A percentile compares a stretch with the other conserved stretches of the same genome.
Conservation (phyloP, 64 coral and sea anemone genomes). For the Catalaphyllia jardinei region DNA sequence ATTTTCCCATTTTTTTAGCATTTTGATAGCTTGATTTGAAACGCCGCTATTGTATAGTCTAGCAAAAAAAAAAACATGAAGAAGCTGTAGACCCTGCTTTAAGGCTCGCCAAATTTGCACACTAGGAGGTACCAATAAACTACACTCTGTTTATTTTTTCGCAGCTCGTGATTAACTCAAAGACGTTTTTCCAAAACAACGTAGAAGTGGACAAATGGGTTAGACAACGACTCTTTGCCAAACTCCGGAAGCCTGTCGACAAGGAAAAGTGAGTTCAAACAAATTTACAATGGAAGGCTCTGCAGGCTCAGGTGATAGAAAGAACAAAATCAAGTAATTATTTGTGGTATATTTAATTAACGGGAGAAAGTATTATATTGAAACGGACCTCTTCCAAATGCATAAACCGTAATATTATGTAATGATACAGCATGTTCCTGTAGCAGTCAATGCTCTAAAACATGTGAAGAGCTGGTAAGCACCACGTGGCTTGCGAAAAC, state of each 20-base stretch:
- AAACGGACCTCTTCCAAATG: not conserved
- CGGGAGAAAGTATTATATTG: not conserved
- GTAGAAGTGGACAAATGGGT: constrained; percentile 98
- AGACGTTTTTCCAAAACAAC: constrained; percentile 85
- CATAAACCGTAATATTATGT: too few species aligned
- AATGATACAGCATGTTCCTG: too few species aligned
- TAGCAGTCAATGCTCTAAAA: too few species aligned
- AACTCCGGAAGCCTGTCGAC: constrained; percentile 90
- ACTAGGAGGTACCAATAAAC: not conserved
- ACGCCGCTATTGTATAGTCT: too few species aligned
- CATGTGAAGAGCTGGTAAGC: too few species aligned
- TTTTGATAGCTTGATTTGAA: too few species aligned
- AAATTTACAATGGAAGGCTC: too few species aligned
- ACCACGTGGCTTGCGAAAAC: too few species aligned
- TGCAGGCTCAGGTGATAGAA: not conserved
- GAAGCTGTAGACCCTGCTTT: too few species aligned
- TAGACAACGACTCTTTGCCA: constrained; percentile 67
- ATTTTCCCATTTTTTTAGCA: too few species aligned
- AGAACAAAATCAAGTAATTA: not conserved
- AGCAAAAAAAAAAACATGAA: too few species aligned
- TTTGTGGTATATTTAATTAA: not conserved
- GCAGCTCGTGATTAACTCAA: constrained; percentile 69
- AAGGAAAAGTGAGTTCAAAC: constrained; percentile 88
- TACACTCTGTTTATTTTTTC: not conserved
- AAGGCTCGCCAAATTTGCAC: too few species aligned